Evolutionary conservation across 2,113 vertebrate species (phyloP), one percentile per base, ranked within the genome.

Genomic region (Vulpes lagopus): DNA sequence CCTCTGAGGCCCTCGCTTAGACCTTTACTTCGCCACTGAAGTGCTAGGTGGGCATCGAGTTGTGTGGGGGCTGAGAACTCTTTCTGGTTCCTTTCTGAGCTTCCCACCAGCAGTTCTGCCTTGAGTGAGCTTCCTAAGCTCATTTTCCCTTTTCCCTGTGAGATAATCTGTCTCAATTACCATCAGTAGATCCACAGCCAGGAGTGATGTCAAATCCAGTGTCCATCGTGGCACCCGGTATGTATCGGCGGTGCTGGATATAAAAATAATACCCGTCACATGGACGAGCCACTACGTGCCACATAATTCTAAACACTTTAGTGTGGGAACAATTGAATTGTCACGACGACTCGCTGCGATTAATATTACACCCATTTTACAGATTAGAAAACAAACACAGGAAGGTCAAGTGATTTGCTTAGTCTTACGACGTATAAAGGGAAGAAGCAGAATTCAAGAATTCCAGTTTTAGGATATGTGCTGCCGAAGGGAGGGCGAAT

Each of bases 181-280:
- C 73, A 62, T 91, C 82, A 89, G 0, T 64, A 92, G 53, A 53
- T 82, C 83, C 55, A 17, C 22, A 35, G 60, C 12, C 64, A 79
- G 79, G 60, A n/a, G 89, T 43, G 69, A 76, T 73, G 60, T 86
- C 87, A 81, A 89, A n/a, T 85, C 22, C n/a, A 71, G 1, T 89
- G 78, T 74, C 95, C 49, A 43, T 91, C 69, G 73, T 60, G 76
- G 22, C 11, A 89, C 57, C 19, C n/a, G 27, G 8, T 43, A 78
- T 35, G 35, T 83, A 79, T 80, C 16, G 79, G 67, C 51, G 69
- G 27, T 85, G 11, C 32, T 89, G 80, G 30, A 62, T n/a, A 83
- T 78, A 88, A 95, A 96, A 91, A 94, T 83, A 84, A 84, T 62
- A 83, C 35, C 38, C 83, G 60, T 92, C 19, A 84, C 55, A 79